Conservation (phyloP, 2,113 vertebrate species). For the Petrocephalus zakoni region DNA sequence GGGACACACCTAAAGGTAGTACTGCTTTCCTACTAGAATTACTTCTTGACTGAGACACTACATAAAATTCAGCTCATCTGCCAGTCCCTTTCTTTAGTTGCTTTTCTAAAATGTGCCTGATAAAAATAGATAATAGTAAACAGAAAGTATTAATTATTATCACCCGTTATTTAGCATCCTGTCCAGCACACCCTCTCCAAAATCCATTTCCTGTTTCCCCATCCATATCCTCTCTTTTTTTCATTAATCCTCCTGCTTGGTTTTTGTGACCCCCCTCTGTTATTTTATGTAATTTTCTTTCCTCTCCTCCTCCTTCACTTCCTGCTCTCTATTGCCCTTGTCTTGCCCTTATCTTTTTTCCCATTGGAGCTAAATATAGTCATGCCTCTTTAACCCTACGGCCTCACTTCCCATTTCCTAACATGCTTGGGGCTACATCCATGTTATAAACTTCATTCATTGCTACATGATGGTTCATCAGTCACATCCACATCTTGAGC, state of each 20-base stretch:
- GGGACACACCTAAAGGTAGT: conserved; percentile 84
- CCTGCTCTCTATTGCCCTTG: conserved; percentile 17
- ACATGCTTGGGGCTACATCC: conserved; percentile 36
- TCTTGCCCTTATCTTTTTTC: conserved; percentile 16
- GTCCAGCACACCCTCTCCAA: too few species aligned
- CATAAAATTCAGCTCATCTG: background rate
- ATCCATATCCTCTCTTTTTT: background rate
- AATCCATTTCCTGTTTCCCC: background rate
- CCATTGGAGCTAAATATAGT: conserved; percentile 51
- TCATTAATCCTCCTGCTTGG: background rate
- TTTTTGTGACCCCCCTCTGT: background rate
- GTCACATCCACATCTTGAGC: background rate
- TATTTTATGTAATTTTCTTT: background rate
- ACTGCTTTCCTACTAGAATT: background rate
- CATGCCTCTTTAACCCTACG: conserved; percentile 39
- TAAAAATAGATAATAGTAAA: background rate
- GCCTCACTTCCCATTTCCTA: conserved; percentile 58
- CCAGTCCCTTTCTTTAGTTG: background rate
- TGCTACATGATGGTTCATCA: background rate
- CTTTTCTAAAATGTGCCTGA: background rate
- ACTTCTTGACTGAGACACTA: background rate
- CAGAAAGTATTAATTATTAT: background rate
- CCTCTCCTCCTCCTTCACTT: background rate
- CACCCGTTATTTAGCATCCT: background rate
- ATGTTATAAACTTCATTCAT: conserved; percentile 13